These are phyloP conservation scores for Bombus waltoni DNA, from an alignment of 1,140 invertebrate genomes.

Conservation along the genomic window DNA sequence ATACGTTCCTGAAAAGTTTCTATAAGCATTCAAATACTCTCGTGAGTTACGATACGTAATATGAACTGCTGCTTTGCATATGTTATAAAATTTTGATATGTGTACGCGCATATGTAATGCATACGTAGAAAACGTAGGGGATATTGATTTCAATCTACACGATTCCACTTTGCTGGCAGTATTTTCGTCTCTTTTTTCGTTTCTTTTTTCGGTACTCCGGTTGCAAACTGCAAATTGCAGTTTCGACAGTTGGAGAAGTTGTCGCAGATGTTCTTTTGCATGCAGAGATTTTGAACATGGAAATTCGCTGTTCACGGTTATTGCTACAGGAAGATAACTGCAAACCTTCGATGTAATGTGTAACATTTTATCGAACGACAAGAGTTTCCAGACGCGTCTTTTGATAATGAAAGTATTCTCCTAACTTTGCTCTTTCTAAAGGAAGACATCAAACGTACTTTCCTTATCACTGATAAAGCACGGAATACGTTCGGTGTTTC, in stretches of 20 bases:
- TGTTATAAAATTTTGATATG: not conserved
- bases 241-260: slow-evolving; percentile 20
- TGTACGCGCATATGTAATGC: not conserved
- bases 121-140: not conserved
- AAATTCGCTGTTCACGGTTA: not conserved
- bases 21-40: not conserved
- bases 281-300: not conserved
- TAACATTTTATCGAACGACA: not conserved
- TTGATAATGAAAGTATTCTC: not conserved
- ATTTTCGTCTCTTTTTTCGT: not conserved
- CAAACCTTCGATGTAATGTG: not conserved
- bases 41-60: not conserved
- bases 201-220: not conserved
- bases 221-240: slow-evolving; percentile 8
- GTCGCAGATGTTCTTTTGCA: slow-evolving; percentile 6
- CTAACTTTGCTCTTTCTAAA: too few species aligned
- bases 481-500: too few species aligned
- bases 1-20: not conserved
- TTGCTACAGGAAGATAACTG: not conserved
- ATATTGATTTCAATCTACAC: slow-evolving; percentile 14
- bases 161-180: not conserved
- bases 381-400: not conserved
- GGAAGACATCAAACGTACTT: too few species aligned
- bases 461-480: too few species aligned
- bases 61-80: not conserved